A percentile compares a stretch with the other conserved stretches of the same genome.
These are phyloP conservation scores for Perizoma affinitatum DNA, from an alignment of 2,888 invertebrate genomes.

Conservation along the genomic window DNA sequence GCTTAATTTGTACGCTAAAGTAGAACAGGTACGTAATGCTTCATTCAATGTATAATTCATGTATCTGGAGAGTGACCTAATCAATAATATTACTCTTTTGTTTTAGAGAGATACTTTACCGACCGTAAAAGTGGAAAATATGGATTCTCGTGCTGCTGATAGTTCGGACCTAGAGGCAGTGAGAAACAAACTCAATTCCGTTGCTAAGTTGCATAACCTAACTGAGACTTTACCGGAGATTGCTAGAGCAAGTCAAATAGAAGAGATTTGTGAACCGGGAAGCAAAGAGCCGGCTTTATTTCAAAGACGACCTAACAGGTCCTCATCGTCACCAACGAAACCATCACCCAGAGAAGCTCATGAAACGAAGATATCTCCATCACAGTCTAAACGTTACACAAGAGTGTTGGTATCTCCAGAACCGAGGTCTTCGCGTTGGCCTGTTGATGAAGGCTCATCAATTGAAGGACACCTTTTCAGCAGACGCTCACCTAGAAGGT, in stretches of 20 bases:
- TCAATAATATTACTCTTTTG: constrained; percentile 5
- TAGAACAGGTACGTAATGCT: constrained; percentile 77
- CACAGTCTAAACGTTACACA: constrained; percentile 54
- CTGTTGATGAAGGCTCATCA: constrained; percentile 24
- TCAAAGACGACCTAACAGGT: constrained; percentile 68
- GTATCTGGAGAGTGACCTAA: neutral
- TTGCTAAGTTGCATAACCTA: constrained; percentile 49
- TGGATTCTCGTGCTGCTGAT: constrained; percentile 40
- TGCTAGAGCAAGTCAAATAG: constrained; percentile 62
- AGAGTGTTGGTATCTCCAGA: constrained; percentile 74
- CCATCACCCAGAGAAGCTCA: constrained; percentile 27
- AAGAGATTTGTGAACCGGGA: constrained; percentile 63
- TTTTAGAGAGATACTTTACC: constrained; percentile 64
- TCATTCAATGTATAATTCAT: neutral
- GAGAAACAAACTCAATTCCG: constrained; percentile 67
- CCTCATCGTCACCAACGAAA: constrained; percentile 36
- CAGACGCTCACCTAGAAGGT: constrained; percentile 56
- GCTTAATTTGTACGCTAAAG: constrained; percentile 86
- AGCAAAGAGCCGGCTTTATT: constrained; percentile 75
- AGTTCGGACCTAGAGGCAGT: constrained; percentile 58
- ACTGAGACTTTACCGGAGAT: constrained; percentile 70
- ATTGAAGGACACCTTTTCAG: constrained; percentile 60
- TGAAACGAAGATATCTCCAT: constrained; percentile 28
- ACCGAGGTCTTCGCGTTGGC: constrained; percentile 48
- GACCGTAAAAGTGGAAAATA: constrained; percentile 36